Evolutionary conservation across 2,113 vertebrate genomes (phyloP).

Genomic region (Australoheros scitulus): DNA sequence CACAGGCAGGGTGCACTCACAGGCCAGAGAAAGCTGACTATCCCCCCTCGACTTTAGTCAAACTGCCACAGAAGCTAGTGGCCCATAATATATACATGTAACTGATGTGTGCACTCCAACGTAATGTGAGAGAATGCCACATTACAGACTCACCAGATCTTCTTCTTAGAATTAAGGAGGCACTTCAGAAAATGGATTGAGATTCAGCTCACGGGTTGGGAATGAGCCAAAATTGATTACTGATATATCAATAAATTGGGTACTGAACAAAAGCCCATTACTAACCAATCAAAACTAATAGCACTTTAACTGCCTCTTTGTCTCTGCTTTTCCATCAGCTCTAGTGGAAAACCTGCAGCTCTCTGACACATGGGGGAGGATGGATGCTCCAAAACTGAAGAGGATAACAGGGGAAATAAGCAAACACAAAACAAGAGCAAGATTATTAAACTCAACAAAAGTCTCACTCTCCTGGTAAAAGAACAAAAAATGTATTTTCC

Average conservation of each 20-base stretch:
- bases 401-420: constrained; percentile 21
- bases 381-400: constrained; percentile 26
- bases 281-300: constrained; percentile 64
- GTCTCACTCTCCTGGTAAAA: constrained; percentile 22
- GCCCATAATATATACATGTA: constrained; percentile 19
- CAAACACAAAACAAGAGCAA: constrained; percentile 28
- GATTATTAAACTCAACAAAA: constrained; percentile 36
- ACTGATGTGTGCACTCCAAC: constrained; percentile 17
- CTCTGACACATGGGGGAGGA: neutral
- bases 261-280: constrained; percentile 64
- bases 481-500: constrained; percentile 39
- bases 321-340: constrained; percentile 40
- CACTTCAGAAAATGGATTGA: constrained; percentile 60
- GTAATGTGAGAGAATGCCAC: constrained; percentile 22
- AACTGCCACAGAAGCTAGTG: neutral
- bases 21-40: constrained; percentile 17
- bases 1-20: constrained; percentile 6
- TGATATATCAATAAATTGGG: constrained; percentile 65
- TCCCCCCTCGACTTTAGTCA: neutral
- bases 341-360: constrained; percentile 11
- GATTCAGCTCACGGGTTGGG: constrained; percentile 54
- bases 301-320: constrained; percentile 60
- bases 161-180: constrained; percentile 8
- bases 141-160: constrained; percentile 25
- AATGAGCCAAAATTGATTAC: constrained; percentile 63